phyloP scores from a whole-genome alignment of 2,113 vertebrate genomes.

The Grallaria varia region DNA sequence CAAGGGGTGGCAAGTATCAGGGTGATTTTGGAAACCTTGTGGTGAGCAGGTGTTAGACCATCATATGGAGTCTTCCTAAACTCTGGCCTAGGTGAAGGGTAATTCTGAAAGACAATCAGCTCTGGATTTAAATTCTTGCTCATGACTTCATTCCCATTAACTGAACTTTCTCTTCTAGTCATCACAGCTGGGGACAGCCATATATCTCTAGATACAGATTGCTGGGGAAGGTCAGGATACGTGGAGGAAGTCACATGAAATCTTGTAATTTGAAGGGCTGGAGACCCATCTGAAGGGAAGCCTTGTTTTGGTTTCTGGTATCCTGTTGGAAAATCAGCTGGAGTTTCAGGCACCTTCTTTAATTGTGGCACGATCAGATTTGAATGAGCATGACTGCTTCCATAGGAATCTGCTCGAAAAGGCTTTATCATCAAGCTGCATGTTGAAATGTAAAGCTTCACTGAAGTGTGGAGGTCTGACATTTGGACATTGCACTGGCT shows the following conservation, averaged over 20 bases:
- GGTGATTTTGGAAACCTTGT: conserved; percentile 71
- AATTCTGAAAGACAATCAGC: conserved; percentile 59
- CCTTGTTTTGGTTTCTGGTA: conserved; percentile 27
- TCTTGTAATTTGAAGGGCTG: conserved; percentile 64
- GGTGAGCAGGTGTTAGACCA: conserved; percentile 46
- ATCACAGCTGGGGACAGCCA: conserved; percentile 50
- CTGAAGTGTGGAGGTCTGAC: conserved; percentile 42
- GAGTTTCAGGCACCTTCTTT: conserved; percentile 13
- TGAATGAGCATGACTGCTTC: conserved; percentile 9
- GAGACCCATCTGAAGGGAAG: conserved; percentile 34
- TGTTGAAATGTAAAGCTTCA: conserved; percentile 72
- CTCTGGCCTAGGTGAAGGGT: conserved; percentile 16
- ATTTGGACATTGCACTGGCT: neutral
- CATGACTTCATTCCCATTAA: neutral
- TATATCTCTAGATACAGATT: conserved; percentile 49
- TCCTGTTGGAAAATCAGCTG: neutral
- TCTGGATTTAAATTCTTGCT: conserved; percentile 43
- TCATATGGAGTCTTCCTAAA: conserved; percentile 22
- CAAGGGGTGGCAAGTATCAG: conserved; percentile 68
- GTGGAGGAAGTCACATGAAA: conserved; percentile 63
- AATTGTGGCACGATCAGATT: conserved; percentile 32
- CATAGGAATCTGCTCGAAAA: neutral
- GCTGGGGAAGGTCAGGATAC: conserved; percentile 12
- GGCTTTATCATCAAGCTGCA: conserved; percentile 67
- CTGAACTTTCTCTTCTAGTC: conserved; percentile 25